These are phyloP conservation scores for Brienomyrus longianalis DNA, from an alignment of 2,113 vertebrate species.

Conservation along the genomic window DNA sequence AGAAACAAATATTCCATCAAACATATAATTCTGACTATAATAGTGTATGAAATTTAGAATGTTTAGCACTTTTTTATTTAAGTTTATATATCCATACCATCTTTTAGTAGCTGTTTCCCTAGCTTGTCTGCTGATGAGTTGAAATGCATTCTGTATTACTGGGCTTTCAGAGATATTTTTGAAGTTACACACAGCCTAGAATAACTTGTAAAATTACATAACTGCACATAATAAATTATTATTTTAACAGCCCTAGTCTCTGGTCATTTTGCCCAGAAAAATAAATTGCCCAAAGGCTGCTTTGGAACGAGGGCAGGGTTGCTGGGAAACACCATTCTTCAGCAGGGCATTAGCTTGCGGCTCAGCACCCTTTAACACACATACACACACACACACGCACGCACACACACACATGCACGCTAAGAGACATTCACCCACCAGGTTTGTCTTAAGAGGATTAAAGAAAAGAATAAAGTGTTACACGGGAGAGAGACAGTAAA, in stretches of 20 bases:
- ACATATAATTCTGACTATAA: background rate
- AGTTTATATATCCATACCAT: background rate
- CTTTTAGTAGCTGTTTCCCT: background rate
- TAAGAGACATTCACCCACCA: background rate
- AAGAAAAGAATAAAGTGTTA: background rate
- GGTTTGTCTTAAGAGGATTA: background rate
- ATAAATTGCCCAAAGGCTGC: background rate
- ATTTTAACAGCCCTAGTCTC: background rate
- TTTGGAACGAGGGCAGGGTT: background rate
- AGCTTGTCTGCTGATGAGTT: background rate
- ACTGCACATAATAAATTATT: background rate
- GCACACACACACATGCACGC: background rate
- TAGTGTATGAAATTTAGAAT: background rate
- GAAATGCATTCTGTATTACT: background rate
- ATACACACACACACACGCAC: background rate
- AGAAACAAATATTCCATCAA: background rate
- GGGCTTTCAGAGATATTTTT: background rate
- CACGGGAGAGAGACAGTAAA: background rate
- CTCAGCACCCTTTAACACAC: background rate
- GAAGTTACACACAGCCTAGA: background rate
- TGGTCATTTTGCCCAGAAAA: background rate
- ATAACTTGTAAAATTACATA: constrained; percentile 4
- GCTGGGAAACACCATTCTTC: constrained; percentile 10
- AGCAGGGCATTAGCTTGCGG: background rate
- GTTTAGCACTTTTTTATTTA: background rate